Evolutionary conservation across 2,113 vertebrate species (phyloP), one percentile per base, ranked within the genome.

Genomic region (Lophochroa leadbeateri): DNA sequence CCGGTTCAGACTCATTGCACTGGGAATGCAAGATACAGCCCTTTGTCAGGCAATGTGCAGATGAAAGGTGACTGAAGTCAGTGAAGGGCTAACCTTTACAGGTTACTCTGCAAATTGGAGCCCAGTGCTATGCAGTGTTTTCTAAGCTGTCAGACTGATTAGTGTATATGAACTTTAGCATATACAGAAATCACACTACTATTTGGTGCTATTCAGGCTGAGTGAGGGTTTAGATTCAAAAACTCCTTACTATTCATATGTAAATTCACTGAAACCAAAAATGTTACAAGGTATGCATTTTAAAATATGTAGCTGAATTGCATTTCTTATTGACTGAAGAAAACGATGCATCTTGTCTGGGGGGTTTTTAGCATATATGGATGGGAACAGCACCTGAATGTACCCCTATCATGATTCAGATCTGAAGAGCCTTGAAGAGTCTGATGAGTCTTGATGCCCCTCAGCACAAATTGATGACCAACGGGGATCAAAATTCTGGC

Each of bases 231-330:
- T 69, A 85, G 72, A 84, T 86, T 91, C 6, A 75, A 76, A 79
- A 70, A 53, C 91, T 60, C 52, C 65, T 84, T 72, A 47, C 61
- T 79, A 72, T 91, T 91, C 82, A 81, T 55, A 58, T 64, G 69
- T 55, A 90, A 96, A 86, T 76, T 92, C 35, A 92, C 2, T 61
- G 52, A 41, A 96, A 94, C 71, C 31, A 86, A 85, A 88, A 90
- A 68, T 64, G 64, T 50, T 71, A 78, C 33, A 44, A 68, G 23
- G 29, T 47, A 79, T 0, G 1, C 21, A 64, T 86, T 94, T 93
- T 75, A 68, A 90, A 94, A 86, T 27, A 41, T 11, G n/a, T 60
- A 79, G 43, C 41, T 84, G 28, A 76, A 83, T 86, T 75, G 81
- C 21, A 76, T 52, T 49, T 86, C 65, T 82, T 64, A 79, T 3